A percentile compares a stretch with the other conserved stretches of the same genome.
Evolutionary conservation across 2,113 vertebrate genomes (phyloP).

Genomic region (Pipa parva): DNA sequence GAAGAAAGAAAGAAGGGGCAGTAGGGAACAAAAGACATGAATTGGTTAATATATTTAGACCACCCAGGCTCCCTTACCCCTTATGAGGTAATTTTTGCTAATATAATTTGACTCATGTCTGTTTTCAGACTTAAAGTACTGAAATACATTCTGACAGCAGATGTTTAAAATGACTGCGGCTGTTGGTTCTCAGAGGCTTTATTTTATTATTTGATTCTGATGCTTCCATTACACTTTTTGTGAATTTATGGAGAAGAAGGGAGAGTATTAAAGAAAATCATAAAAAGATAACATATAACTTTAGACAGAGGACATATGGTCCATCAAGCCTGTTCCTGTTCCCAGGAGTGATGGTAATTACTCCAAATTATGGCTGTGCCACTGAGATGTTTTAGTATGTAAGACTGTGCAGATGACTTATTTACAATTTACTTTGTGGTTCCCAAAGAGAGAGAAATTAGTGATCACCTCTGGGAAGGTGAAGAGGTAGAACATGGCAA

Average conservation of each 20-base stretch:
- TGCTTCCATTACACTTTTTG: conserved; percentile 1
- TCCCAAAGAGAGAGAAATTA: conserved; percentile 28
- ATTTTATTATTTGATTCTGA: too few species aligned
- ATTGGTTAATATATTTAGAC: too few species aligned
- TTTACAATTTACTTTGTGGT: conserved; percentile 17
- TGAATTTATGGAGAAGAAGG: not conserved
- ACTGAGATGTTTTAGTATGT: conserved; percentile 29
- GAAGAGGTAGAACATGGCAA: conserved; percentile 8
- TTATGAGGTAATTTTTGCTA: too few species aligned
- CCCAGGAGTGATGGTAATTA: conserved; percentile 34
- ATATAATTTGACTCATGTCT: too few species aligned
- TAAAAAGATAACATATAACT: conserved; percentile 26
- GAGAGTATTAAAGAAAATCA: conserved; percentile 14
- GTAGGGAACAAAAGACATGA: too few species aligned
- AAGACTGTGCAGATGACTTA: conserved; percentile 6
- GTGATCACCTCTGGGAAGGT: conserved; percentile 18
- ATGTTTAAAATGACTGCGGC: too few species aligned
- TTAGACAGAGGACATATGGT: conserved; percentile 23
- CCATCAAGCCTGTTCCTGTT: conserved; percentile 21
- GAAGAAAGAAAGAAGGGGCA: too few species aligned
- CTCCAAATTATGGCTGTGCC: conserved; percentile 35
- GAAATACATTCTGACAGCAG: too few species aligned
- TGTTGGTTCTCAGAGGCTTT: too few species aligned
- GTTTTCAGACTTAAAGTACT: too few species aligned
- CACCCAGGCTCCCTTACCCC: too few species aligned